Evolutionary conservation across 1,140 invertebrate genomes (phyloP).

Genomic region (Orius insidiosus): DNA sequence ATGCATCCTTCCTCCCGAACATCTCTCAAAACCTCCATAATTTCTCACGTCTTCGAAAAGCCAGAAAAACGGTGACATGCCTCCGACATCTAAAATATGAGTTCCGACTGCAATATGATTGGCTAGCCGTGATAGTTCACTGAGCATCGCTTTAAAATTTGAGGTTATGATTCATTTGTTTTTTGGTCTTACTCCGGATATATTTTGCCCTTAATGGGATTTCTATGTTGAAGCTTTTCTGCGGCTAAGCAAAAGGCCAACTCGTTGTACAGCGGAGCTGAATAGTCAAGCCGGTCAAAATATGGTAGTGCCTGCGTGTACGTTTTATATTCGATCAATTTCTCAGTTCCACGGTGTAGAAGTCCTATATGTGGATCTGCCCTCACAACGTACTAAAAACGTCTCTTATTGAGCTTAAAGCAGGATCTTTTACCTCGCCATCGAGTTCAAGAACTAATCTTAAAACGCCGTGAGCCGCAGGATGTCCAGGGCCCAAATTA

Average conservation of each 20-base stretch:
- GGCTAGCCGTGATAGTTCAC: constrained; percentile 64
- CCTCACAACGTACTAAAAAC: constrained; percentile 59
- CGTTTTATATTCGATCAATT: constrained; percentile 96
- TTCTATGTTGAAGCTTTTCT: too few species aligned
- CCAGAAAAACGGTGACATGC: constrained; percentile 79
- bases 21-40: constrained; percentile 78
- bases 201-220: constrained; percentile 81
- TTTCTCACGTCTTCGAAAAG: constrained; percentile 80
- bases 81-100: constrained; percentile 61
- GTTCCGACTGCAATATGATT: constrained; percentile 65
- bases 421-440: constrained; percentile 53
- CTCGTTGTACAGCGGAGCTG: constrained; percentile 99
- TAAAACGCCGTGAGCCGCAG: constrained; percentile 72
- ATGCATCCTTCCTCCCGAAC: constrained; percentile 67
- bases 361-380: constrained; percentile 93
- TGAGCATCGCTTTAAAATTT: too few species aligned
- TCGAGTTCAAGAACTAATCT: constrained; percentile 58
- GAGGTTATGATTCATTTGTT: too few species aligned
- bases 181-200: constrained; percentile 82
- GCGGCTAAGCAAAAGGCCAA: constrained; percentile 89
- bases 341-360: constrained; percentile 90
- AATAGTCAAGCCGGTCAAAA: constrained; percentile 95
- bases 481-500: constrained; percentile 75
- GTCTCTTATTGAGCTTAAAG: too few species aligned
- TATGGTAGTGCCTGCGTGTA: constrained; percentile 93